Evolutionary conservation across 2,113 vertebrate species (phyloP), one percentile per base, ranked within the genome.

Genomic region (Empidonax traillii): DNA sequence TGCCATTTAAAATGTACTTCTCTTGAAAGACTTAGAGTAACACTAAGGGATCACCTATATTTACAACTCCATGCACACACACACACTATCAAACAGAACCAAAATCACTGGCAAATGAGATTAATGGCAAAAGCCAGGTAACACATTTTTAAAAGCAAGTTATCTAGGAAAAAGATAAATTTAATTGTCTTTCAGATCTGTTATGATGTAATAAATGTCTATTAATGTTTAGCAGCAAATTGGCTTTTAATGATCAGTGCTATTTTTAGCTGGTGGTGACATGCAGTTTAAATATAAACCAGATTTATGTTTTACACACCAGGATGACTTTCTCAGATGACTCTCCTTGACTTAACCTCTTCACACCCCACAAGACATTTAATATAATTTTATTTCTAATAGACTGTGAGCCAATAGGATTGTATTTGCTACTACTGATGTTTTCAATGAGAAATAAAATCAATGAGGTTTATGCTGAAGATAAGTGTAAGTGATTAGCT

Each of bases 321-420:
- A 78, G 72, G 63, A 90, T 78, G 81, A 93, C 89, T 97, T 97
- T 97, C 90, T 95, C 63, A 2, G 78, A 80, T 0, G 68, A 89
- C 65, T 96, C 89, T 93, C 97, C 96, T 97, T 97, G 93, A 97
- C 68, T 97, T 98, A 97, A 97, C 94, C 90, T 98, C 89, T 95
- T 93, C 66, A 97, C 80, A 97, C 88, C 76, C 76, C 53, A 86
- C 66, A 95, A 96, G 94, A 67, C 27, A 96, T 93, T 81, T 94
- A 79, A 93, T 80, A 91, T 89, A 77, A 97, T 88, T 94, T 93
- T 79, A 94, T 93, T 98, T 96, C 84, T 95, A 98, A 94, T 59
- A 97, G 55, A 74, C 63, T 86, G 35, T 10, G 56, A 94, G 91
- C 91, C 89, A 97, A 90, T 89, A 94, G 94, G 68, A 94, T 92